Evolutionary conservation across 2,797 vertebrate genomes (phyloP).

Genomic region (Netta rufina): DNA sequence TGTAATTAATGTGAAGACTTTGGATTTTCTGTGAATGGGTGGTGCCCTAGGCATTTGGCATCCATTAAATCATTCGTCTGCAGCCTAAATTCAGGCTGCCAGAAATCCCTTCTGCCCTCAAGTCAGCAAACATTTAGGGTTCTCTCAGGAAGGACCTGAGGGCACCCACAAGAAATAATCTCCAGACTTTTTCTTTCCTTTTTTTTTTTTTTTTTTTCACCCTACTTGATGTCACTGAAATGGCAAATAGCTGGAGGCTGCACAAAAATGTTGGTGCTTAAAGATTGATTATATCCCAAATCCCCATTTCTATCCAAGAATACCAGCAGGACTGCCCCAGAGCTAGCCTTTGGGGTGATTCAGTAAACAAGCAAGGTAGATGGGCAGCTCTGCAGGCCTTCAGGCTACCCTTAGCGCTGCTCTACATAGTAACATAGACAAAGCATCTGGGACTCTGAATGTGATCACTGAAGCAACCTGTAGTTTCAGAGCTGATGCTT

Average conservation of each 20-base stretch:
- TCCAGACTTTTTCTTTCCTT: not conserved
- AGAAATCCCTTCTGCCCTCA: not conserved
- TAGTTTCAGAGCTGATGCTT: constrained; percentile 24
- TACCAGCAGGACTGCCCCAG: not conserved
- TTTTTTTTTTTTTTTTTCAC: not conserved
- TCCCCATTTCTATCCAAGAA: not conserved
- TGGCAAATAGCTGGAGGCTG: constrained; percentile 17
- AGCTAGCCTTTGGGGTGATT: not conserved
- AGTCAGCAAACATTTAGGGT: not conserved
- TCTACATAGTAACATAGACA: not conserved
- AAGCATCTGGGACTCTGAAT: not conserved
- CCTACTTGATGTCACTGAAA: constrained; percentile 18
- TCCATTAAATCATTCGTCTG: not conserved
- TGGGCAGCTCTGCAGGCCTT: not conserved
- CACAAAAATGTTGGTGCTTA: not conserved
- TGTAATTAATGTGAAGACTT: not conserved
- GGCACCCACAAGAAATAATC: constrained; percentile 4
- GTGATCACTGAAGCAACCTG: not conserved
- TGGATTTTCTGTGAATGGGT: not conserved
- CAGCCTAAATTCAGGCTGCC: not conserved
- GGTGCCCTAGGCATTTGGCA: not conserved
- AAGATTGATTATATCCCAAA: not conserved
- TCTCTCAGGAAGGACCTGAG: not conserved
- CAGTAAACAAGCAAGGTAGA: not conserved
- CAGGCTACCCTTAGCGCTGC: constrained; percentile 19